A percentile compares a stretch with the other conserved stretches of the same genome.
Evolutionary conservation across 2,797 vertebrate species (phyloP).

Genomic region (Pseudochaenichthys georgianus): DNA sequence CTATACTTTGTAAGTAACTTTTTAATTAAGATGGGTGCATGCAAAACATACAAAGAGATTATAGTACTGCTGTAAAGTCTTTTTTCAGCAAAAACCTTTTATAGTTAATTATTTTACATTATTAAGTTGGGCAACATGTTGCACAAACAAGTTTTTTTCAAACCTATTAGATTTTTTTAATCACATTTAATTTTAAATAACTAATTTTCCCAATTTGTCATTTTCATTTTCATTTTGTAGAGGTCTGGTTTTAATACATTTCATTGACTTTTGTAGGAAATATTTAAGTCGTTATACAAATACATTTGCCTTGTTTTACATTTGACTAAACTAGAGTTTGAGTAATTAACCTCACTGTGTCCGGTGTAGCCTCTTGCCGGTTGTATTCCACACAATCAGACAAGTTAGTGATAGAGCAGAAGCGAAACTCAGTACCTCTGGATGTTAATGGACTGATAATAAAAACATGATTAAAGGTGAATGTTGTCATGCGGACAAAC

Average conservation of each 20-base stretch:
- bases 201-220: background rate
- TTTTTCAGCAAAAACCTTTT: too few relatives aligned
- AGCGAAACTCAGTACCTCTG: slow-evolving; percentile 18
- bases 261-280: background rate
- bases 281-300: background rate
- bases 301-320: too few relatives aligned
- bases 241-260: background rate
- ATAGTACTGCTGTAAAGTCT: too few relatives aligned
- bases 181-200: background rate
- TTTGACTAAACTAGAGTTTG: too few relatives aligned
- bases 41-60: too few relatives aligned
- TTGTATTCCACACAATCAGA: slow-evolving; percentile 7
- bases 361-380: background rate
- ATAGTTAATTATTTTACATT: too few relatives aligned
- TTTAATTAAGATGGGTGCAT: too few relatives aligned
- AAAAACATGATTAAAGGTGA: slow-evolving; percentile 7
- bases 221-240: background rate
- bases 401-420: slow-evolving; percentile 20
- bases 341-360: background rate
- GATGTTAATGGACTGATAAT: slow-evolving; percentile 15
- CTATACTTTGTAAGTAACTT: too few relatives aligned
- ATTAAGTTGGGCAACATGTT: too few relatives aligned
- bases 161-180: background rate
- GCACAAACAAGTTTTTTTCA: background rate
- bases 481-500: background rate